Evolutionary conservation across 2,113 vertebrate genomes (phyloP).

Genomic region (Varanus salvator): DNA sequence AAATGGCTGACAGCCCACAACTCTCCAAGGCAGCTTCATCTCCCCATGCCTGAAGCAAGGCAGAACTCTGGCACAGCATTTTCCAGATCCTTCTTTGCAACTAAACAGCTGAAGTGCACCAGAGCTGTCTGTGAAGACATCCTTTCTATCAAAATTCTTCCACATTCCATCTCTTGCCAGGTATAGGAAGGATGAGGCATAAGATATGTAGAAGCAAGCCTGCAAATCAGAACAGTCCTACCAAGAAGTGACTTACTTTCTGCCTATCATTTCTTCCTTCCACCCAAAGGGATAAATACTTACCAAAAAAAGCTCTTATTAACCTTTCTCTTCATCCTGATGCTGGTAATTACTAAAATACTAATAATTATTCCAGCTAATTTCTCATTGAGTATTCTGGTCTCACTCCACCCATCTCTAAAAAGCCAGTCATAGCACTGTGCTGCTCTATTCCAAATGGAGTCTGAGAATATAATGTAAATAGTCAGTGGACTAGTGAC

Average conservation of each 20-base stretch:
- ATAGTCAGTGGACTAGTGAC: no score
- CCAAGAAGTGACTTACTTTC: conserved; percentile 55
- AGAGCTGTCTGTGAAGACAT: background rate
- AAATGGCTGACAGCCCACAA: background rate
- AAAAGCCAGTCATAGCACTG: background rate
- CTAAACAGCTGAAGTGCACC: background rate
- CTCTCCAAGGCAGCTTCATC: background rate
- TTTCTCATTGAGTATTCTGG: conserved; percentile 69
- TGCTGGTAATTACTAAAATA: conserved; percentile 72
- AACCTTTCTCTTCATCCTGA: conserved; percentile 76
- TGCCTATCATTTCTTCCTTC: conserved; percentile 50
- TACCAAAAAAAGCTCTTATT: conserved; percentile 61
- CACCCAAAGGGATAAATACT: conserved; percentile 65
- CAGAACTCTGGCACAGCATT: background rate
- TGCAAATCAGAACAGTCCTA: conserved; percentile 57
- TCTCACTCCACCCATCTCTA: conserved; percentile 37
- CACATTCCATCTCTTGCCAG: background rate
- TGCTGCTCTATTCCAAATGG: conserved; percentile 3
- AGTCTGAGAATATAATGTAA: fast-evolving
- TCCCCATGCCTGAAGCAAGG: background rate
- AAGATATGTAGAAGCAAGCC: conserved; percentile 38
- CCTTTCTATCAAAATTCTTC: background rate
- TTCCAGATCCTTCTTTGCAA: background rate
- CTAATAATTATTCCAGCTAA: conserved; percentile 75
- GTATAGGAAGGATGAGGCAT: fast-evolving